phyloP scores from a whole-genome alignment of 2,113 vertebrate genomes.

The Plestiodon gilberti region DNA sequence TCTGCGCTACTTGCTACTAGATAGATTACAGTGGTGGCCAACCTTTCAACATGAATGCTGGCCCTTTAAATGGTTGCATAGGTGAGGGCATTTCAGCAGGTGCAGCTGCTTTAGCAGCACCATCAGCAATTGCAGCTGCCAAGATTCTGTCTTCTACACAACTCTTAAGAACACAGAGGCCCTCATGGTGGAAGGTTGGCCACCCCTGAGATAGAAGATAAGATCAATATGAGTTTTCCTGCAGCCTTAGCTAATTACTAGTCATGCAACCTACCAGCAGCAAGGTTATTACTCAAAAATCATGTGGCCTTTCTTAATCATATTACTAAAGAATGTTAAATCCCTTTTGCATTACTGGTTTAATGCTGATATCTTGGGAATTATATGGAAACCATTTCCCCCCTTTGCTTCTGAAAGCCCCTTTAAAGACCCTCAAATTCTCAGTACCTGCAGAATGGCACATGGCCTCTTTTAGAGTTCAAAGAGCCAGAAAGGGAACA shows the following conservation, averaged over 20 bases:
- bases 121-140: too few species aligned
- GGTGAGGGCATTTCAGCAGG: too few species aligned
- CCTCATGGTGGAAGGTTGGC: too few species aligned
- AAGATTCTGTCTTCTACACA: too few species aligned
- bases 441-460: not conserved
- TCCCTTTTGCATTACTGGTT: not conserved
- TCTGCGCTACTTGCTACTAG: not conserved
- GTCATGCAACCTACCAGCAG: not conserved
- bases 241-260: not conserved
- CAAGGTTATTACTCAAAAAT: not conserved
- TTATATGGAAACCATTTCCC: not conserved
- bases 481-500: not conserved
- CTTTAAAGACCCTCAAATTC: not conserved
- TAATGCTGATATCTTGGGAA: not conserved
- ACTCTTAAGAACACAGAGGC: too few species aligned
- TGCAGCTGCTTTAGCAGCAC: too few species aligned
- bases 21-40: too few species aligned
- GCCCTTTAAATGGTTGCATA: too few species aligned
- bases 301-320: not conserved
- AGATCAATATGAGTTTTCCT: not conserved
- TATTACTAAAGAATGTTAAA: slow-evolving; percentile 21
- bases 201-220: too few species aligned
- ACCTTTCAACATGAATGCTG: too few species aligned
- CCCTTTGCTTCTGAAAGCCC: not conserved
- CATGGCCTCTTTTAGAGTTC: not conserved